Evolutionary conservation across 2,113 vertebrate genomes (phyloP), one percentile per base, ranked within the genome.

Genomic region (Gulo gulo): DNA sequence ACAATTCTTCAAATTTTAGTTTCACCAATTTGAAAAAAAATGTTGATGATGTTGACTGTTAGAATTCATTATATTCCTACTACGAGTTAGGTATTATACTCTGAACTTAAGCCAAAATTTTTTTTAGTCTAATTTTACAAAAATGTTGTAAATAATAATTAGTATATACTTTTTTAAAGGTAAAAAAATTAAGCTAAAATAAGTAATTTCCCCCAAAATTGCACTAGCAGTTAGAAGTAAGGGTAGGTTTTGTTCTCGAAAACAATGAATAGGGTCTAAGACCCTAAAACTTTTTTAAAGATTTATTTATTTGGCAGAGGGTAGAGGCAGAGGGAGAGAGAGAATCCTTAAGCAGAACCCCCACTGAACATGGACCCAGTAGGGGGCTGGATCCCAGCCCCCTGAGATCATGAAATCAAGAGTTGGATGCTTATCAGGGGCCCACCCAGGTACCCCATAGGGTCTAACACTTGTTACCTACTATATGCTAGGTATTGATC

Each of bases 11-110:
- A 57, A 96, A 91, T 52, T 92, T 81, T 55, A 90, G 18, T 95
- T 93, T 45, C 34, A 78, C 15, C 55, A 96, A 94, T 52, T 79
- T 96, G 16, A 95, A 92, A 92, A 92, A 79, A 71, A 73, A 67
- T 52, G 29, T 74, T 80, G 20, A n/a, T 95, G 13, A n/a, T 57
- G 15, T 45, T 88, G 12, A 88, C 67, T 86, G 3, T 78, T 67
- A 2, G 21, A 81, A 94, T 55, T 94, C 80, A 88, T 88, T 80
- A 24, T 59, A 36, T 95, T 81, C 7, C n/a, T 87, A 83, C 9
- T 83, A 23, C 39, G 55, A 63, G 2, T 39, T 61, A 87, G 15
- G 6, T 83, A 39, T 39, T 78, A 55, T 23, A 76, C 4, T 52
- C 14, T 91, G 14, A 5, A 87, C 15, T 73, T 79, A 67, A 59